Percentiles rank a stretch among this genome's conserved stretches.
Conservation (phyloP, 2,888 invertebrate species). For the Onthophagus sagittarius region DNA sequence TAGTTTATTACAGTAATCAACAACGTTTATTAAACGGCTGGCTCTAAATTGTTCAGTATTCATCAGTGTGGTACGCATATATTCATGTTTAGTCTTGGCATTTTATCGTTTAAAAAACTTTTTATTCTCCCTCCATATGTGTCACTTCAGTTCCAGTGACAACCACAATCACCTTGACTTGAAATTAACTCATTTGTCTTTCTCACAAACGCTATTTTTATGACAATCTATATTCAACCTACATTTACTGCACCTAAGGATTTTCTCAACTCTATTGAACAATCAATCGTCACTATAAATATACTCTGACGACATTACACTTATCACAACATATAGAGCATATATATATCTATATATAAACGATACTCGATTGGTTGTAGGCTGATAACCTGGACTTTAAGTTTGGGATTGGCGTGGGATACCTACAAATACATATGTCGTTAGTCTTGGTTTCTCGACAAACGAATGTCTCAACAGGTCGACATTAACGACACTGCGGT, state of each 20-base stretch:
- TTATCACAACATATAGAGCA: background rate
- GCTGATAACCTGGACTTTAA: background rate
- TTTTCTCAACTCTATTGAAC: no score
- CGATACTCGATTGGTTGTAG: background rate
- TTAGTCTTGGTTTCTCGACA: conserved; percentile 44
- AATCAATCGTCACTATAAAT: background rate
- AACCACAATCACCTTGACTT: background rate
- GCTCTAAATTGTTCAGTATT: background rate
- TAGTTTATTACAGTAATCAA: background rate
- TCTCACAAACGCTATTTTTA: background rate
- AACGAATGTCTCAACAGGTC: conserved; percentile 37
- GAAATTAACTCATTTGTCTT: background rate
- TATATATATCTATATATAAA: background rate
- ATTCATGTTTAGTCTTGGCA: background rate
- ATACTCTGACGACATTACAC: background rate
- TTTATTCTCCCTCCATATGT: background rate
- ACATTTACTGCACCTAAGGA: no score
- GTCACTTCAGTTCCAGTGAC: background rate
- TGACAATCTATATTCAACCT: no score
- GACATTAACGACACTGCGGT: conserved; percentile 48
- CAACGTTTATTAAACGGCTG: background rate
- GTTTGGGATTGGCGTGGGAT: background rate
- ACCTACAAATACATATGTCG: conserved; percentile 38
- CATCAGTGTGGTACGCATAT: background rate
- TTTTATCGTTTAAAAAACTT: background rate